Evolutionary conservation across 2,888 invertebrate genomes (phyloP).

Genomic region (Meiosimyza platycephala): DNA sequence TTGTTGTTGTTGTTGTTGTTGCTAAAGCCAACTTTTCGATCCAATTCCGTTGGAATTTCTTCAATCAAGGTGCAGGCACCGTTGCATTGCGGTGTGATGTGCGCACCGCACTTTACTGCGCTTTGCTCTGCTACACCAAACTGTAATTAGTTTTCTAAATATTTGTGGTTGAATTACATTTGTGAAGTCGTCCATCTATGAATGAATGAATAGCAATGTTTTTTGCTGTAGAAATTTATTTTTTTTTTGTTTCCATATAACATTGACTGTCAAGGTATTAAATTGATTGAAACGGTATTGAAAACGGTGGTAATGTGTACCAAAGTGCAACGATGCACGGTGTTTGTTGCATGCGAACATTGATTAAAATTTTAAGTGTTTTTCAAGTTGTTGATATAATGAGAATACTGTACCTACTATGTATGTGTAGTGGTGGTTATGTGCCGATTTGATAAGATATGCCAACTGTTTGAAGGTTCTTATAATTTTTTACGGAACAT

Average conservation of each 20-base stretch:
- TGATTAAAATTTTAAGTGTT: background rate
- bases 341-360: constrained; percentile 1
- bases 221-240: background rate
- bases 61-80: constrained; percentile 52
- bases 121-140: constrained; percentile 40
- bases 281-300: constrained; percentile 33
- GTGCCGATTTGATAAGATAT: too few species aligned
- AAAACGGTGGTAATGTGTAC: constrained; percentile 12
- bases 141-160: constrained; percentile 42
- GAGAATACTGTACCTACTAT: too few species aligned
- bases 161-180: constrained; percentile 33
- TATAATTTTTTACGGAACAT: too few species aligned
- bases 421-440: too few species aligned
- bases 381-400: constrained; percentile 2
- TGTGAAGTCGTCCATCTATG: constrained; percentile 8
- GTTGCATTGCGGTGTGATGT: constrained; percentile 43
- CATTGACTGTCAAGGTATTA: constrained; percentile 32
- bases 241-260: constrained; percentile 2
- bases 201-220: background rate
- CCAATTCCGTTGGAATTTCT: constrained; percentile 56
- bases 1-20: constrained; percentile 1
- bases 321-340: constrained; percentile 25
- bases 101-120: constrained; percentile 18
- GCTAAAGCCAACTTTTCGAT: constrained; percentile 41
- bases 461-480: too few species aligned